Conservation (phyloP, 2,888 invertebrate species). For the Uropetala carovei region DNA sequence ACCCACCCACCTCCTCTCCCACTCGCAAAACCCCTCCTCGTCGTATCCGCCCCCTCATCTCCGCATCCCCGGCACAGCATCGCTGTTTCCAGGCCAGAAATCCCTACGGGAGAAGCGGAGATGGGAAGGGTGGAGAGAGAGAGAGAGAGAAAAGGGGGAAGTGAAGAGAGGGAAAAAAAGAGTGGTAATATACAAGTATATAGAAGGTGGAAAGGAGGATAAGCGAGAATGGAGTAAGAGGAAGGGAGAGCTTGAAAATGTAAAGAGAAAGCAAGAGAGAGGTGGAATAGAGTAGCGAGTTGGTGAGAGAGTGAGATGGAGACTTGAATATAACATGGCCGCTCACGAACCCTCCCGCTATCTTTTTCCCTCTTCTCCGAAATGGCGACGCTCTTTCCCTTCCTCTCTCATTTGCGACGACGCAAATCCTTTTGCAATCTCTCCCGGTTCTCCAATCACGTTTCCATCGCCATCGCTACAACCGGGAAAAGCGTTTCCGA, state of each 20-base stretch:
- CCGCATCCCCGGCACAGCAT: slow-evolving; percentile 15
- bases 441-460: slow-evolving; percentile 36
- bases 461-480: slow-evolving; percentile 33
- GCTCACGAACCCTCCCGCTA: slow-evolving; percentile 29
- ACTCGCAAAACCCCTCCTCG: not conserved
- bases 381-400: not conserved
- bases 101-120: slow-evolving; percentile 47
- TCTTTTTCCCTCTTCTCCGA: not conserved
- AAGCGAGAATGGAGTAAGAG: slow-evolving; percentile 6
- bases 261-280: not conserved
- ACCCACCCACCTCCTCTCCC: not conserved
- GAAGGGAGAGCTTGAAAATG: not conserved
- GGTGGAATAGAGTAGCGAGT: slow-evolving; percentile 13
- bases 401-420: not conserved
- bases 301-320: slow-evolving; percentile 30
- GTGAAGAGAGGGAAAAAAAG: not conserved
- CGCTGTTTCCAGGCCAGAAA: slow-evolving; percentile 51
- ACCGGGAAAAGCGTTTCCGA: slow-evolving; percentile 13
- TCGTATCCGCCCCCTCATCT: slow-evolving; percentile 15
- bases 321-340: slow-evolving; percentile 61
- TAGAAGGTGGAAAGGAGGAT: slow-evolving; percentile 5
- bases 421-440: slow-evolving; percentile 34
- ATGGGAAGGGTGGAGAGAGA: not conserved
- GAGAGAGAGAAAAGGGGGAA: not conserved
- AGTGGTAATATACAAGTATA: slow-evolving; percentile 14